These are phyloP conservation scores for Coelopa pilipes DNA, from an alignment of 2,888 invertebrate genomes.

Conservation along the genomic window DNA sequence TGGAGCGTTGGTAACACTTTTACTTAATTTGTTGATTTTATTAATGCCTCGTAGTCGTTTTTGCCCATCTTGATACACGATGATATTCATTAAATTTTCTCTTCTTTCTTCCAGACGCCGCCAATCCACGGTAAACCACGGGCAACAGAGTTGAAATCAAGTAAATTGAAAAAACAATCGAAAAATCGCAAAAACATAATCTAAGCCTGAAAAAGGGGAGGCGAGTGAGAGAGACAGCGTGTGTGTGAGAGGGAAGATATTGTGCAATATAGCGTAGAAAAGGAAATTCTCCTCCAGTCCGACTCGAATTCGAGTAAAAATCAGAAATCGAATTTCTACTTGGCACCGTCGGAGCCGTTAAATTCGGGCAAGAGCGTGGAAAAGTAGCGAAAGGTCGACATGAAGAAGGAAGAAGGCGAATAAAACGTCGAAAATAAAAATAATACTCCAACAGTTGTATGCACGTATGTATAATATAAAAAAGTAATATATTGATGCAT, in stretches of 20 bases:
- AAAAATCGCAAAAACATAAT: too few species aligned
- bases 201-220: too few species aligned
- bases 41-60: too few species aligned
- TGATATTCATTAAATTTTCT: slow-evolving; percentile 1
- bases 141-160: background rate
- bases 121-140: background rate
- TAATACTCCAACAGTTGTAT: background rate
- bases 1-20: too few species aligned
- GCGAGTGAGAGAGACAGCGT: too few species aligned
- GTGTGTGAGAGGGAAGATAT: background rate
- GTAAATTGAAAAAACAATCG: too few species aligned
- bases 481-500: too few species aligned
- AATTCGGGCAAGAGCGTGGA: background rate
- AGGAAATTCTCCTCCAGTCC: background rate
- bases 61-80: too few species aligned
- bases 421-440: slow-evolving; percentile 25
- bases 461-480: too few species aligned
- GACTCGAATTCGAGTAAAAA: too few species aligned
- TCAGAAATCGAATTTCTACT: background rate
- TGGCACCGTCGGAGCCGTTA: background rate
- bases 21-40: too few species aligned
- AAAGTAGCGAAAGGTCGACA: background rate
- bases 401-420: too few species aligned
- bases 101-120: background rate
- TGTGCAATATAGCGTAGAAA: slow-evolving; percentile 16